Evolutionary conservation across 2,113 vertebrate species (phyloP).

Genomic region (Colinus virginianus): DNA sequence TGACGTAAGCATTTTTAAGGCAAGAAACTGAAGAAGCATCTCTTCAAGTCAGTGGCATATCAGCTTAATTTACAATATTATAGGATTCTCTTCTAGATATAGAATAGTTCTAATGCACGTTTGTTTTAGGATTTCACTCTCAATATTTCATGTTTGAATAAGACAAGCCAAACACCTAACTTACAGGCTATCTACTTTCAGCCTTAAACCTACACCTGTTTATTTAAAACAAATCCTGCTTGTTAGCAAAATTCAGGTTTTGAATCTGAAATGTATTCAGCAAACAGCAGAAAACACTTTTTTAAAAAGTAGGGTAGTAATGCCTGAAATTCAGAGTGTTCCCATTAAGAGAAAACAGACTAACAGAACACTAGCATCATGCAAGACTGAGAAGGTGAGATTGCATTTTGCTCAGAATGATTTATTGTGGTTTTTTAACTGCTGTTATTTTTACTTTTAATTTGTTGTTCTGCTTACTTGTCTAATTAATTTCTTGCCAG

Average conservation of each 20-base stretch:
- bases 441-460: neutral
- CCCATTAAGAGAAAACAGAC: neutral
- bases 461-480: neutral
- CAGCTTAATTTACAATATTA: neutral
- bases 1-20: neutral
- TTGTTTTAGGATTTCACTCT: neutral
- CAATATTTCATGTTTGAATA: neutral
- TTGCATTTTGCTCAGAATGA: neutral
- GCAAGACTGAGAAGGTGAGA: neutral
- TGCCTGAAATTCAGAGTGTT: neutral
- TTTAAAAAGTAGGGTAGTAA: constrained; percentile 1
- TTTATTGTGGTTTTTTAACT: neutral
- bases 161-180: neutral
- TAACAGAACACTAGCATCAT: neutral
- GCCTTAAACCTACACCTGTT: neutral
- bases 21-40: neutral
- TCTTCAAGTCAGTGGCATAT: neutral
- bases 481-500: neutral
- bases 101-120: neutral
- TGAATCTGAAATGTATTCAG: constrained; percentile 7
- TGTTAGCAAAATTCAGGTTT: neutral
- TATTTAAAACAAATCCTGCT: neutral
- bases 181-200: neutral
- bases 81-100: neutral
- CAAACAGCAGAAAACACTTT: neutral